These are phyloP conservation scores for Odocoileus hemionus DNA, from an alignment of 2,113 vertebrate species.

Conservation along the genomic window DNA sequence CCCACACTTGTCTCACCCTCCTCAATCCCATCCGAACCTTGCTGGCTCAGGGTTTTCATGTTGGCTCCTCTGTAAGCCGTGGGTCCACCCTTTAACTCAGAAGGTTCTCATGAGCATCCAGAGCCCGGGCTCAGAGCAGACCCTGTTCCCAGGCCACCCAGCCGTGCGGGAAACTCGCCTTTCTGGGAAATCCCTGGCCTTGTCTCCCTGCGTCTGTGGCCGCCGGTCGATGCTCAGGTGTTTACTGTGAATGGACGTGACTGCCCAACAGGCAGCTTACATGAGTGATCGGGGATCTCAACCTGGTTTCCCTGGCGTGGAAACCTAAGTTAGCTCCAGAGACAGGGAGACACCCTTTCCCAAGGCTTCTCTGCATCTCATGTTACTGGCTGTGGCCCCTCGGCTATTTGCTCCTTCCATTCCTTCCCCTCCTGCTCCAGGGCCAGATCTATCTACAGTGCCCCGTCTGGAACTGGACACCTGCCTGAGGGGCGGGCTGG, in stretches of 20 bases:
- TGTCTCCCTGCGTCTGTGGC: accelerated
- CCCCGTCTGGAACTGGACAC: background rate
- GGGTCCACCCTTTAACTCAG: background rate
- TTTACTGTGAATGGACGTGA: background rate
- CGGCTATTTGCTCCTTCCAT: background rate
- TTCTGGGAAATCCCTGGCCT: accelerated
- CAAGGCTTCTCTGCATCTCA: accelerated
- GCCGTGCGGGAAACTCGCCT: background rate
- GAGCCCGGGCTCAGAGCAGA: background rate
- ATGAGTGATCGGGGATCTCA: accelerated
- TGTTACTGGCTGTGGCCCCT: no score
- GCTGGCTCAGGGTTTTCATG: accelerated
- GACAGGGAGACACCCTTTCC: background rate
- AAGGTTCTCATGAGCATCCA: background rate
- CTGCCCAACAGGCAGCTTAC: background rate
- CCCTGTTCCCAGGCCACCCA: background rate
- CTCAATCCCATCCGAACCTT: accelerated
- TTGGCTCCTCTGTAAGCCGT: no score
- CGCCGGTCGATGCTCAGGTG: accelerated
- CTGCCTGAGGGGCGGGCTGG: background rate
- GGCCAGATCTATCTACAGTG: background rate
- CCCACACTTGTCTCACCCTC: accelerated
- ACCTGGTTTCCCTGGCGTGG: accelerated
- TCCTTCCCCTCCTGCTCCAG: no score
- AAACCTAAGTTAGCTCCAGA: accelerated